phyloP scores from a whole-genome alignment of 2,888 invertebrate species.

The Acrobasis repandana region DNA sequence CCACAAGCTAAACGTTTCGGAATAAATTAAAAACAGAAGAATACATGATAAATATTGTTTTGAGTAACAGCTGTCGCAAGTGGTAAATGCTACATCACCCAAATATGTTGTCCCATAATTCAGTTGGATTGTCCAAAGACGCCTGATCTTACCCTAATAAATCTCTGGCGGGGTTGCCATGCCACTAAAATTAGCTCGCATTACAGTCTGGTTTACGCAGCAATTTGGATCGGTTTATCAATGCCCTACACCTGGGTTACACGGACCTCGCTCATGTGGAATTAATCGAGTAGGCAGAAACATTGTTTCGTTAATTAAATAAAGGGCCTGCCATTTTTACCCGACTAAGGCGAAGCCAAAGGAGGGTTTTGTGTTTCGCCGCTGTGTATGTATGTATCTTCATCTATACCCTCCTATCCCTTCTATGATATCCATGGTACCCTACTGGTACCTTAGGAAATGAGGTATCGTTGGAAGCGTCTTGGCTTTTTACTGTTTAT shows the following conservation, averaged over 20 bases:
- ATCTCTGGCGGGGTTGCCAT: constrained; percentile 5
- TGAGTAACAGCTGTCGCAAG: not conserved
- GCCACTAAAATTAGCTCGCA: constrained; percentile 11
- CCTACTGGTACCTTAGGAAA: too few species aligned
- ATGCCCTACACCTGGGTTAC: not conserved
- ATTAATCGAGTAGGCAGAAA: not conserved
- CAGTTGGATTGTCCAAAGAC: constrained; percentile 13
- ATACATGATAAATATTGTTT: not conserved
- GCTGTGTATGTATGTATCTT: too few species aligned
- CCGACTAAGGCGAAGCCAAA: too few species aligned
- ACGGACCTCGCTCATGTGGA: not conserved
- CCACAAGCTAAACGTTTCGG: too few species aligned
- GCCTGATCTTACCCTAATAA: constrained; percentile 14
- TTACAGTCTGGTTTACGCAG: constrained; percentile 9
- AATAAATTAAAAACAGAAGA: too few species aligned
- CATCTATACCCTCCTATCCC: too few species aligned
- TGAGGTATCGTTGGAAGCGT: too few species aligned
- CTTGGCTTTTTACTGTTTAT: too few species aligned
- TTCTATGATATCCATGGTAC: too few species aligned
- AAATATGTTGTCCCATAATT: constrained; percentile 9
- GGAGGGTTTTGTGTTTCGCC: too few species aligned
- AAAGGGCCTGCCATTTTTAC: too few species aligned
- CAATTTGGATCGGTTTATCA: not conserved
- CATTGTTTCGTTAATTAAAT: not conserved
- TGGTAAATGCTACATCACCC: not conserved